Evolutionary conservation across 2,113 vertebrate genomes (phyloP), one percentile per base, ranked within the genome.

Genomic region (Phaethornis superciliosus): DNA sequence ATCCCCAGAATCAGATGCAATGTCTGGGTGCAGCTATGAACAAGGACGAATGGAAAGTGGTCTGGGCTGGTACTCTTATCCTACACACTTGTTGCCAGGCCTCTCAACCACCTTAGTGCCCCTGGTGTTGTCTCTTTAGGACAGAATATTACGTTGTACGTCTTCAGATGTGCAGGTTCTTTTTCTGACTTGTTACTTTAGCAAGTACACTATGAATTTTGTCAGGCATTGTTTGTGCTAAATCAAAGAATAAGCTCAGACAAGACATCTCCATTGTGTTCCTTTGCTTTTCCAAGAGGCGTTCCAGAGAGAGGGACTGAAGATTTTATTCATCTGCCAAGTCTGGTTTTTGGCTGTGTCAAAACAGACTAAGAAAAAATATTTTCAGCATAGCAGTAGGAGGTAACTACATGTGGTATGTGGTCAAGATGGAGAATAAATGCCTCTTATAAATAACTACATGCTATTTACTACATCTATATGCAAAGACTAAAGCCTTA

Each of bases 51-150:
- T 13, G 1, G 4, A 69, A 80, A 80, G 18, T 1, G 1, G 2
- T 70, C 40, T 42, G 28, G 20, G 4, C 11, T 47, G 33, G 21
- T 81, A 14, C 9, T 90, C 17, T 69, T 63, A 54, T n/a, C 6
- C 17, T 55, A 17, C 6, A 1, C 47, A 4, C 13, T 26, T 0
- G 0, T 33, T 28, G 64, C 8, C 11, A 59, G 12, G 9, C 7
- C 86, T 1, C 37, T 58, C 6, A 58, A 16, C 12, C 28, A 54
- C 6, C 10, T 74, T 65, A 5, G 6, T 78, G 15, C 70, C 3
- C 4, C 30, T 74, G 3, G 4, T 52, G 12, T 4, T 75, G 6
- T 54, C 20, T 87, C 12, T 40, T 72, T 15, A 56, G 44, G 28
- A 47, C 12, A 35, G 26, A 15, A 40, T 68, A 30, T n/a, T 30